Conservation (phyloP, 2,113 vertebrate genomes). For the Urocitellus parryii region DNA sequence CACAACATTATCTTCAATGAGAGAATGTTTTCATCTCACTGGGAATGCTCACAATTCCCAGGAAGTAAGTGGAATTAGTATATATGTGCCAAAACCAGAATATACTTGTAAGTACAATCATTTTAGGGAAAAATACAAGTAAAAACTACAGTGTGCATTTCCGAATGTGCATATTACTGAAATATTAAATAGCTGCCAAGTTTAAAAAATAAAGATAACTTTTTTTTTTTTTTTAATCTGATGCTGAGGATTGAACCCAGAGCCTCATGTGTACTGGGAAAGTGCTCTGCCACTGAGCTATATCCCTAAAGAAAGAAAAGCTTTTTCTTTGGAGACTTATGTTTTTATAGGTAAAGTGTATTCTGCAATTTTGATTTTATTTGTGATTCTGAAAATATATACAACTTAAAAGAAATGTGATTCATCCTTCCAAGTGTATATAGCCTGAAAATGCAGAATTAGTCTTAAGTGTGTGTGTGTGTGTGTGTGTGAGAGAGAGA, state of each 20-base stretch:
- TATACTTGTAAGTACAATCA: not conserved
- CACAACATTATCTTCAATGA: not conserved
- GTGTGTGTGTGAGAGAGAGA: too few species aligned
- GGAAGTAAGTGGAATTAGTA: not conserved
- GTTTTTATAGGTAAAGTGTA: not conserved
- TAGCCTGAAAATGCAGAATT: not conserved
- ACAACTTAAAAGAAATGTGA: not conserved
- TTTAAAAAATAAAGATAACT: not conserved
- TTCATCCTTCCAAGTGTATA: not conserved
- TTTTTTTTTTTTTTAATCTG: too few species aligned
- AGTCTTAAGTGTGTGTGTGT: too few species aligned
- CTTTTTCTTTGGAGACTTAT: not conserved
- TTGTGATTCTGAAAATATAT: not conserved
- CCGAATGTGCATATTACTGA: not conserved
- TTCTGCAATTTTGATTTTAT: constrained; percentile 19
- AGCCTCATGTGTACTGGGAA: too few species aligned
- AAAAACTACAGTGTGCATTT: not conserved
- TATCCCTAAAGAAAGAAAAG: not conserved
- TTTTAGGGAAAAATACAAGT: not conserved
- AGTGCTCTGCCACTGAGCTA: too few species aligned
- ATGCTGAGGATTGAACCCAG: too few species aligned
- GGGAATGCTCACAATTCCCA: not conserved
- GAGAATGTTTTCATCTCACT: not conserved
- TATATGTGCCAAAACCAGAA: constrained; percentile 25
- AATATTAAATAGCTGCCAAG: not conserved